Evolutionary conservation across 2,797 vertebrate species (phyloP).

Genomic region (Cirrhinus molitorella): DNA sequence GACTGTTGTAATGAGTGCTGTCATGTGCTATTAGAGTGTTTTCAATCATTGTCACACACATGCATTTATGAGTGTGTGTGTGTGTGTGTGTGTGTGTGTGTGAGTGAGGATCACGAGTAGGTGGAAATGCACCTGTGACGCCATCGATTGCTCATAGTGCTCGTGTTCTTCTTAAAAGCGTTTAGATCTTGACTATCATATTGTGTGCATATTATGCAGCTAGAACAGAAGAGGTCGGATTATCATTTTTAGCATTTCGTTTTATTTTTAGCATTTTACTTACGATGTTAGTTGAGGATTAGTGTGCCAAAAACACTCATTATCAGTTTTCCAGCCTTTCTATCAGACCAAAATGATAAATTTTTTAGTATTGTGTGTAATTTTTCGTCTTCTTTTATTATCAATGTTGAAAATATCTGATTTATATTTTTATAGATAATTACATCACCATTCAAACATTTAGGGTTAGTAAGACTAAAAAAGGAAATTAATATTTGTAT

Average conservation of each 20-base stretch:
- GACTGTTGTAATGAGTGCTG: background rate
- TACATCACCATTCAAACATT: too few species aligned
- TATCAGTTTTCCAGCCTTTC: background rate
- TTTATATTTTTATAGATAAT: too few species aligned
- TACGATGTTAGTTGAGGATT: too few species aligned
- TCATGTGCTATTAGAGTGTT: background rate
- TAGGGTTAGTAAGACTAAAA: too few species aligned
- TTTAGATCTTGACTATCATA: background rate
- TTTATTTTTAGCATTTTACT: too few species aligned
- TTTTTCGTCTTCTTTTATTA: too few species aligned
- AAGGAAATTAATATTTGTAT: too few species aligned
- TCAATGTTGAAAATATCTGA: too few species aligned
- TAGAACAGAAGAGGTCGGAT: background rate
- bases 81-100: slow-evolving; percentile 10
- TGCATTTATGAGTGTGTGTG: background rate
- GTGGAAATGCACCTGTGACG: slow-evolving; percentile 34
- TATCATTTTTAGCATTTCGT: too few species aligned
- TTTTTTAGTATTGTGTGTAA: too few species aligned
- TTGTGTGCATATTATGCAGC: background rate
- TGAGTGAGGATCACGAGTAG: slow-evolving; percentile 30
- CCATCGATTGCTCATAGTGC: slow-evolving; percentile 3
- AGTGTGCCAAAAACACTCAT: too few species aligned
- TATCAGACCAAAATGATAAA: background rate
- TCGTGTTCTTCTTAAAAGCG: slow-evolving; percentile 6
- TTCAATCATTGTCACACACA: slow-evolving; percentile 14